phyloP scores from a whole-genome alignment of 2,888 invertebrate genomes.

The Clivina fossor region DNA sequence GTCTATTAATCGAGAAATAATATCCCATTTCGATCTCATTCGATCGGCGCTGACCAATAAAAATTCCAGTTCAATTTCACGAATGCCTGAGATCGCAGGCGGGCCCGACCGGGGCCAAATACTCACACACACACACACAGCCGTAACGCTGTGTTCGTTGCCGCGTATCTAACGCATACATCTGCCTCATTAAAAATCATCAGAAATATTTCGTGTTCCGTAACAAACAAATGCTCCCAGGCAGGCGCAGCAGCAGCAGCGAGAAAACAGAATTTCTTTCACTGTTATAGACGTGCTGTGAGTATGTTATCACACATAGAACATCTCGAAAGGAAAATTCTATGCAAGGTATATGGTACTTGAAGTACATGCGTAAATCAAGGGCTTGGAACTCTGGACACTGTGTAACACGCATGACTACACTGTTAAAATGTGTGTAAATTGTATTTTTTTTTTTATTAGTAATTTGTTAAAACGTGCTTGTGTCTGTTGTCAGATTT shows the following conservation, averaged over 20 bases:
- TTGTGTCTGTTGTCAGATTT: too few species aligned
- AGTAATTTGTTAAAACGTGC: too few species aligned
- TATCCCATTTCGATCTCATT: too few species aligned
- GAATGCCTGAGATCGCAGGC: background rate
- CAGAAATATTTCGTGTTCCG: constrained; percentile 15
- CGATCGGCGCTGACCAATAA: constrained; percentile 9
- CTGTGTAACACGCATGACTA: constrained; percentile 1
- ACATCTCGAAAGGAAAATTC: constrained; percentile 21
- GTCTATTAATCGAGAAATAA: too few species aligned
- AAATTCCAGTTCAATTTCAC: constrained; percentile 4
- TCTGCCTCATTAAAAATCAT: constrained; percentile 20
- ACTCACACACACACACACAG: too few species aligned
- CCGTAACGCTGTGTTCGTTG: too few species aligned
- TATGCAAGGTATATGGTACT: too few species aligned
- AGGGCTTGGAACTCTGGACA: constrained; percentile 11
- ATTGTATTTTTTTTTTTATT: background rate
- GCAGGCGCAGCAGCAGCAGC: too few species aligned
- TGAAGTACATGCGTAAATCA: constrained; percentile 11
- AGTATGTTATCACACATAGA: too few species aligned
- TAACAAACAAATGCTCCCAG: constrained; percentile 24
- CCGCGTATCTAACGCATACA: constrained; percentile 10
- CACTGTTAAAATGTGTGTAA: background rate
- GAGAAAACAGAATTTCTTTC: constrained; percentile 24
- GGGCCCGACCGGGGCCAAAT: background rate
- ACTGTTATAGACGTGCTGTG: too few species aligned